Evolutionary conservation across 2,888 invertebrate genomes (phyloP), one percentile per base, ranked within the genome.

Genomic region (Sesamia inferens): DNA sequence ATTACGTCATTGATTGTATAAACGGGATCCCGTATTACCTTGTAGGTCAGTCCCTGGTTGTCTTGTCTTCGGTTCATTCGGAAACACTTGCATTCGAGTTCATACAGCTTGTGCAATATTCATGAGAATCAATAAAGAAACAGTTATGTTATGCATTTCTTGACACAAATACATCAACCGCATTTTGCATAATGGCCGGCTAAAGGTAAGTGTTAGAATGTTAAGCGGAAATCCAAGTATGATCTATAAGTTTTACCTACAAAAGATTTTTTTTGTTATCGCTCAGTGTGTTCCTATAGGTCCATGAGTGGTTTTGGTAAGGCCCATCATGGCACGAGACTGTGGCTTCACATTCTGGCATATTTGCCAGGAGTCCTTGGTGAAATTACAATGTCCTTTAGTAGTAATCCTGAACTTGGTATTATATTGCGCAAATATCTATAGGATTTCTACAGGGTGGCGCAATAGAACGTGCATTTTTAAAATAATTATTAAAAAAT

Each of bases 71-170:
- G n/a, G n/a, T n/a, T n/a, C 71, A 24, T 83, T 79, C 58, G 58
- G 58, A 75, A 75, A 75, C 58, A 71, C 54, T 55, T 74, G 82
- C 59, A 70, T 58, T 71, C 42, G 66, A 77, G 44, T 74, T 58
- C 51, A 66, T 80, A 59, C 44, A 0, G 51, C 66, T 81, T 83
- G 71, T 69, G 80, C 59, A 81, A 81, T 74, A 83, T 83, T 82
- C 68, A 73, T 67, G 75, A 79, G 61, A 83, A 75, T 68, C 68
- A 57, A 59, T 79, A 71, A 74, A 79, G 42, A 66, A 71, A 79
- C 83, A 59, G 81, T 83, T 83, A 81, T 79, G 65, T 63, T 57
- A 55, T 58, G 62, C 51, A 79, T 83, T 79, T 74, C 65, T 79
- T 83, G 80, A 75, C 80, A 83, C 66, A 63, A 63, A 83, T 75